phyloP scores from a whole-genome alignment of 2,113 vertebrate genomes.

The Psammodynastes pulverulentus region DNA sequence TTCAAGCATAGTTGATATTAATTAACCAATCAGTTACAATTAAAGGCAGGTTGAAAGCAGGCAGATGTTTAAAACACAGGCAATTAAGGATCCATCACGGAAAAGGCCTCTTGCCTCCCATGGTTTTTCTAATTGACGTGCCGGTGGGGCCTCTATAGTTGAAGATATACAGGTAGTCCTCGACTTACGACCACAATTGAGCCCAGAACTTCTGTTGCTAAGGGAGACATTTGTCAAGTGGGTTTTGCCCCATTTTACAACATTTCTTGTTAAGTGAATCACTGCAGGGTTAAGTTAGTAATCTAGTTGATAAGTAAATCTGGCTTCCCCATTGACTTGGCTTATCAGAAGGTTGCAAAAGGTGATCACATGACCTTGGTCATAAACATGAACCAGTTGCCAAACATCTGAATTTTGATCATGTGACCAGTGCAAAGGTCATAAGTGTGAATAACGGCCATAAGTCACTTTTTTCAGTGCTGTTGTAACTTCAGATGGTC shows the following conservation, averaged over 20 bases:
- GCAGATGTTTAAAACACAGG: neutral
- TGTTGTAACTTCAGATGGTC: neutral
- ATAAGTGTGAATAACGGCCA: neutral
- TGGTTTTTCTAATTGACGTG: neutral
- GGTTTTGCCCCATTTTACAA: neutral
- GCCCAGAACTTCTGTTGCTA: neutral
- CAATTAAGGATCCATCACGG: neutral
- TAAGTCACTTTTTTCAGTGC: neutral
- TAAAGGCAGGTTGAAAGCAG: neutral
- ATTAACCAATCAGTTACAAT: neutral
- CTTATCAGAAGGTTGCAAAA: neutral
- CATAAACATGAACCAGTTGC: neutral
- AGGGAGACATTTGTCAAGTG: neutral
- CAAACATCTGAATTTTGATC: neutral
- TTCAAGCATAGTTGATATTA: neutral
- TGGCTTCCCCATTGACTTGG: neutral
- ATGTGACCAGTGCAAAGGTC: neutral
- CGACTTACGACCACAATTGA: neutral
- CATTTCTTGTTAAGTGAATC: neutral
- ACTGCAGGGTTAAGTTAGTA: neutral
- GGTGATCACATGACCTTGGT: neutral
- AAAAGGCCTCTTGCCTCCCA: neutral
- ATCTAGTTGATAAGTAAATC: neutral
- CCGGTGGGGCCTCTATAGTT: neutral
- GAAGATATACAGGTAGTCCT: neutral